phyloP scores from a whole-genome alignment of 1,140 invertebrate genomes.

The Aphidius gifuensis region DNA sequence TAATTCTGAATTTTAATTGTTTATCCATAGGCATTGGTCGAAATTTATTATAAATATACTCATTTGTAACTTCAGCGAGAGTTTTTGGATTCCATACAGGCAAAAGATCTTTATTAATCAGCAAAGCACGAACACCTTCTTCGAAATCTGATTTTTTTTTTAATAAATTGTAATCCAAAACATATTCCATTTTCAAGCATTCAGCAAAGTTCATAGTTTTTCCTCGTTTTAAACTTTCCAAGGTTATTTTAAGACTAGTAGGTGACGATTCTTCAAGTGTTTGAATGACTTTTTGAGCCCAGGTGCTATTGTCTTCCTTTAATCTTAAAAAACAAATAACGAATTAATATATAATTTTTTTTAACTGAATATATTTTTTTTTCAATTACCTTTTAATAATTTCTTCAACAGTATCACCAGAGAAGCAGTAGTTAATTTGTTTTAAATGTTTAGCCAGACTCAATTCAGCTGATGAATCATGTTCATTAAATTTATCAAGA shows the following conservation, averaged over 20 bases:
- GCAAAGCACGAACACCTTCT: too few relatives aligned
- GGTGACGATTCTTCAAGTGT: constrained; percentile 85
- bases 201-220: too few relatives aligned
- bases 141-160: too few relatives aligned
- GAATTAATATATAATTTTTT: background rate
- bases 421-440: constrained; percentile 74
- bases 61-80: too few relatives aligned
- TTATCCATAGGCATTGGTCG: too few relatives aligned
- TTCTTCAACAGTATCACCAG: constrained; percentile 72
- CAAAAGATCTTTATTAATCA: too few relatives aligned
- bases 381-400: constrained; percentile 59
- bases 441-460: constrained; percentile 69
- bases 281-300: constrained; percentile 60
- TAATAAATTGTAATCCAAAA: too few relatives aligned
- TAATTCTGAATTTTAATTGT: too few relatives aligned
- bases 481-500: constrained; percentile 59
- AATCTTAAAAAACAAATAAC: constrained; percentile 29
- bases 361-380: constrained; percentile 51
- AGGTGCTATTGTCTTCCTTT: constrained; percentile 56
- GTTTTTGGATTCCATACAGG: too few relatives aligned
- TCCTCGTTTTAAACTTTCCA: constrained; percentile 45
- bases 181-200: too few relatives aligned
- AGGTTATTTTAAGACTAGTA: constrained; percentile 86
- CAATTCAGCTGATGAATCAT: constrained; percentile 64
- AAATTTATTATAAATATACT: too few relatives aligned